Percentiles rank a stretch among this genome's conserved stretches.
Conservation (phyloP, 2,888 invertebrate genomes). For the Brachyptera risi region DNA sequence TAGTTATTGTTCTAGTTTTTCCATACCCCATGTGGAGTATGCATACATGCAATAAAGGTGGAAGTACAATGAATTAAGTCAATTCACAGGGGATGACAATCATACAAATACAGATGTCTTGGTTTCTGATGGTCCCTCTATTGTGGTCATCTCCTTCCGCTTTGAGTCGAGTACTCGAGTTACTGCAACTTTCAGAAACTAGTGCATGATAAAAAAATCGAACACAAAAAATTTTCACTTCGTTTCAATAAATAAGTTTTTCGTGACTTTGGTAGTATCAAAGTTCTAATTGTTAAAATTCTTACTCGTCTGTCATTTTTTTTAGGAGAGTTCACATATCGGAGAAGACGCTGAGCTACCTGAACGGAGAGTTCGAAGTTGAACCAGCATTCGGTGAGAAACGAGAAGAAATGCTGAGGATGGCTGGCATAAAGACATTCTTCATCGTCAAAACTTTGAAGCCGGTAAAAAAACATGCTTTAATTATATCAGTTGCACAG, state of each 20-base stretch:
- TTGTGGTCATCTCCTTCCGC: no score
- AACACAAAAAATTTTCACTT: background rate
- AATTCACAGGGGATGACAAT: no score
- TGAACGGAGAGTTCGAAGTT: constrained; percentile 89
- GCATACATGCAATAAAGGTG: no score
- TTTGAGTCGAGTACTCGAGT: no score
- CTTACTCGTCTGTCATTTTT: background rate
- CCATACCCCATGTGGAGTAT: no score
- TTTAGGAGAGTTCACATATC: constrained; percentile 87
- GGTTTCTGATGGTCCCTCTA: no score
- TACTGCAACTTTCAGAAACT: no score
- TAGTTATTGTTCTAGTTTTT: no score
- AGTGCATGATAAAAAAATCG: no score
- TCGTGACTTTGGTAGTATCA: background rate
- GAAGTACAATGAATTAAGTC: no score
- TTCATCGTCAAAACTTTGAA: constrained; percentile 84
- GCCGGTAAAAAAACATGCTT: constrained; percentile 50
- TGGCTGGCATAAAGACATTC: constrained; percentile 86
- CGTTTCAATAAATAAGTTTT: background rate
- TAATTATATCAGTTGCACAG: background rate
- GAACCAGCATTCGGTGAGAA: constrained; percentile 87
- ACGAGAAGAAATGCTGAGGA: constrained; percentile 83
- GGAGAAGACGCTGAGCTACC: constrained; percentile 79
- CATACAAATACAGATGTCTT: no score
- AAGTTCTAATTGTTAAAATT: background rate